Percentiles rank a stretch among this genome's conserved stretches.
phyloP scores from a whole-genome alignment of 53 echinoderm and acorn worm genomes.

The Echinarachnius parma region DNA sequence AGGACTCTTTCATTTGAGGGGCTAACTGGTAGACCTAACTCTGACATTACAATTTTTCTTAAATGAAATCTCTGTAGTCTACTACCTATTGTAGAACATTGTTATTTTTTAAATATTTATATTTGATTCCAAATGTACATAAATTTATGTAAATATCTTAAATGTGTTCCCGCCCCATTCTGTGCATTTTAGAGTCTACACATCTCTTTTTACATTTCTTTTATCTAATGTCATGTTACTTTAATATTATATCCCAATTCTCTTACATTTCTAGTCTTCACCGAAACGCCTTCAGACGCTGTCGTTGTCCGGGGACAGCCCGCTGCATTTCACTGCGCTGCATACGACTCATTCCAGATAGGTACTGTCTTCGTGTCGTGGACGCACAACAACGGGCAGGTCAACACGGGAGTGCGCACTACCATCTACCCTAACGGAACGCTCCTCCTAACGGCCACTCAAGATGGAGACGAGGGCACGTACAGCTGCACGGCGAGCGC shows the following conservation, averaged over 20 bases:
- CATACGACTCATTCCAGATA: slow-evolving; percentile 47
- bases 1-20: too few species aligned
- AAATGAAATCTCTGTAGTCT: too few species aligned
- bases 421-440: slow-evolving; percentile 78
- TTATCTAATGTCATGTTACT: too few species aligned
- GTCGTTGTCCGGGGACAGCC: slow-evolving; percentile 66
- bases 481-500: slow-evolving; percentile 71
- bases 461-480: slow-evolving; percentile 64
- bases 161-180: too few species aligned
- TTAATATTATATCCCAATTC: background rate
- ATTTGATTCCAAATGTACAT: too few species aligned
- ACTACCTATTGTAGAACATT: too few species aligned
- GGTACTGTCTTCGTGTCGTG: slow-evolving; percentile 70
- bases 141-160: too few species aligned
- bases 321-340: slow-evolving; percentile 65
- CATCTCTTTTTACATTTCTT: too few species aligned
- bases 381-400: slow-evolving; percentile 52
- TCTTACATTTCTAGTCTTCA: slow-evolving; percentile 58
- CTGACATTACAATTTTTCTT: too few species aligned
- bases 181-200: too few species aligned
- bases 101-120: too few species aligned
- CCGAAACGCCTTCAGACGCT: slow-evolving; percentile 73
- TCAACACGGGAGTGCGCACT: slow-evolving; percentile 35
- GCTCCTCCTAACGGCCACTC: slow-evolving; percentile 55
- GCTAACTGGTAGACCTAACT: too few species aligned